Conservation (phyloP, 2,797 vertebrate species). For the Synanceia verrucosa region DNA sequence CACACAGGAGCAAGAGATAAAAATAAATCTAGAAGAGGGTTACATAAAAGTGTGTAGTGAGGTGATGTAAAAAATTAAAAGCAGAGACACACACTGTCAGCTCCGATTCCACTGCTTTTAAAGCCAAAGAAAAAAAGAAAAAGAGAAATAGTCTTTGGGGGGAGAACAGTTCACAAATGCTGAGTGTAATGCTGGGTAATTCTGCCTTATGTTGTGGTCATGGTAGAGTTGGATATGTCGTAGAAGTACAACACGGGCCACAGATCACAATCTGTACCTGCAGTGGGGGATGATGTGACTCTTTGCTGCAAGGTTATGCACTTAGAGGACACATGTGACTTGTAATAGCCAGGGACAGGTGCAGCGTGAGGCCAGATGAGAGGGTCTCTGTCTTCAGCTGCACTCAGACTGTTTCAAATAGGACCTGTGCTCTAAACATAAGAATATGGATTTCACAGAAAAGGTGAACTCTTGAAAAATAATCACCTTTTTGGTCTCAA, state of each 20-base stretch:
- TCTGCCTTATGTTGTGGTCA: not conserved
- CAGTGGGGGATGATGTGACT: slow-evolving; percentile 30
- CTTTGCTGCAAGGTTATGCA: slow-evolving; percentile 57
- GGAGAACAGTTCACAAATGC: not conserved
- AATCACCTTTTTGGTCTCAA: not conserved
- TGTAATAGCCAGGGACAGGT: slow-evolving; percentile 46
- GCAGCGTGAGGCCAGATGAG: slow-evolving; percentile 13
- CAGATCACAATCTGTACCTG: slow-evolving; percentile 23
- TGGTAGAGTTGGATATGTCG: not conserved
- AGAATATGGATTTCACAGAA: not conserved
- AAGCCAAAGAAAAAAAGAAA: slow-evolving; percentile 12
- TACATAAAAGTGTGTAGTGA: slow-evolving; percentile 78
- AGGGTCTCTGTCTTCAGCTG: not conserved
- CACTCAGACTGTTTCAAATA: not conserved
- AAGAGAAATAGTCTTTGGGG: not conserved
- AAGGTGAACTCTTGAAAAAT: not conserved
- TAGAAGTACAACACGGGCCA: not conserved
- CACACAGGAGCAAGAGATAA: slow-evolving; percentile 59
- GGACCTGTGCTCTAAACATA: not conserved
- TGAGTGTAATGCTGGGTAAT: not conserved
- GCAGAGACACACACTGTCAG: slow-evolving; percentile 70
- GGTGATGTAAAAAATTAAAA: slow-evolving; percentile 84
- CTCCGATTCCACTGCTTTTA: slow-evolving; percentile 53
- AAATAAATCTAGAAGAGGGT: slow-evolving; percentile 76
- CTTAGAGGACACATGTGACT: slow-evolving; percentile 59